Evolutionary conservation across 1,140 invertebrate genomes (phyloP).

Genomic region (Zelostemma sp.): DNA sequence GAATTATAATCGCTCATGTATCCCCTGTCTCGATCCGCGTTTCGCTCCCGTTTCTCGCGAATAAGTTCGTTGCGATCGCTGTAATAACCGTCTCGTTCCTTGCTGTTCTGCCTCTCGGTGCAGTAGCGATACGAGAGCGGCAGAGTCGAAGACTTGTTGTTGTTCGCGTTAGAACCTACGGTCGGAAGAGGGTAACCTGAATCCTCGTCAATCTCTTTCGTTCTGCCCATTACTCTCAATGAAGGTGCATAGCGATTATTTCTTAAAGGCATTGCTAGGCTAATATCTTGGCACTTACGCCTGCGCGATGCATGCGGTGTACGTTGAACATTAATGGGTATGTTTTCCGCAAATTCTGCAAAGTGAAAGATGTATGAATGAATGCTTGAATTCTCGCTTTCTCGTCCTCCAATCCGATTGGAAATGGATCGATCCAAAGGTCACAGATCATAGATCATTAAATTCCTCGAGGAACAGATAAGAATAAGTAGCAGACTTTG

Average conservation of each 20-base stretch:
- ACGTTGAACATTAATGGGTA: constrained; percentile 84
- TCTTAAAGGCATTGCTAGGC: constrained; percentile 49
- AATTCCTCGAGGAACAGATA: too few relatives aligned
- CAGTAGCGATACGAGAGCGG: constrained; percentile 74
- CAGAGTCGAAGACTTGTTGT: constrained; percentile 85
- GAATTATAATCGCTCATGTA: constrained; percentile 87
- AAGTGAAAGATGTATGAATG: constrained; percentile 51
- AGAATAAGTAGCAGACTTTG: too few relatives aligned
- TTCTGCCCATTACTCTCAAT: constrained; percentile 46
- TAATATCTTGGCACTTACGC: constrained; percentile 76
- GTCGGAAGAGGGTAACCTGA: constrained; percentile 45
- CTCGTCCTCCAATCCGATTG: too few relatives aligned
- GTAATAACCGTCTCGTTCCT: constrained; percentile 85
- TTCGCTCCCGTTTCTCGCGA: constrained; percentile 76
- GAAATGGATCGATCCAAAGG: too few relatives aligned
- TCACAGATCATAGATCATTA: too few relatives aligned
- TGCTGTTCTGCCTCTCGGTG: constrained; percentile 73
- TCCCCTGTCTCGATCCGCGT: constrained; percentile 78
- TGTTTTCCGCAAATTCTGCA: constrained; percentile 87
- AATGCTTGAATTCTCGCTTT: too few relatives aligned
- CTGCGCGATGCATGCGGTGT: constrained; percentile 84
- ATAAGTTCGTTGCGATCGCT: constrained; percentile 87
- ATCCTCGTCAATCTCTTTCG: constrained; percentile 46
- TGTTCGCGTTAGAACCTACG: constrained; percentile 70
- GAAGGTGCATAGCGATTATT: constrained; percentile 48